Conservation (phyloP, 2,797 vertebrate genomes). For the Anguilla pacifica region DNA sequence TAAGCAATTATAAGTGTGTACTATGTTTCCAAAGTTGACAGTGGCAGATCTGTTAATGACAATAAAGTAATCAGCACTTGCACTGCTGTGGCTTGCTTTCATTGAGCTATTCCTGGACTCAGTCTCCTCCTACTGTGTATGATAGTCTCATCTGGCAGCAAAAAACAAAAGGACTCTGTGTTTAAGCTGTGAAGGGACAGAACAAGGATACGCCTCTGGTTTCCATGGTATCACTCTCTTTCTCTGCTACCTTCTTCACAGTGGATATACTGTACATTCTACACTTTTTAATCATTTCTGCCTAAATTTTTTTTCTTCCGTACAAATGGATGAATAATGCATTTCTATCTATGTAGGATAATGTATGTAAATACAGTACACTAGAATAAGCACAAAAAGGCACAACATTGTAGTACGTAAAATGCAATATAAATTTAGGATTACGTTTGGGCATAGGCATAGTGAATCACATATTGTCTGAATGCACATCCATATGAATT, state of each 20-base stretch:
- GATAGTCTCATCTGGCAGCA: slow-evolving; percentile 16
- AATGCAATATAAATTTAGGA: background rate
- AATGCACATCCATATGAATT: background rate
- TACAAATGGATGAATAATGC: background rate
- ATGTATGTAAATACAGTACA: background rate
- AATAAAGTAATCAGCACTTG: slow-evolving; percentile 24
- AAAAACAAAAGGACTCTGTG: slow-evolving; percentile 30
- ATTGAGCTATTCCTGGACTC: background rate
- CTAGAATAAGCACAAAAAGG: background rate
- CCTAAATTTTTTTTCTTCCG: background rate
- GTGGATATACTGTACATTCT: background rate
- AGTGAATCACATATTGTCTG: background rate
- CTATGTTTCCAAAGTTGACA: slow-evolving; percentile 38
- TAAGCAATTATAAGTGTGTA: slow-evolving; percentile 4
- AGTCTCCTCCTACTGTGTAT: slow-evolving; percentile 30
- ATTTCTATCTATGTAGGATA: background rate
- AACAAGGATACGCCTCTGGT: slow-evolving; percentile 5
- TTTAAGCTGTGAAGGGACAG: slow-evolving; percentile 13
- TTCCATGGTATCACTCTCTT: background rate
- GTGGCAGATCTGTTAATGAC: slow-evolving; percentile 31
- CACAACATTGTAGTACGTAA: background rate
- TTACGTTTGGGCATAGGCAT: background rate
- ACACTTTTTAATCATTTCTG: background rate
- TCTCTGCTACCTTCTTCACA: background rate
- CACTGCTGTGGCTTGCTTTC: slow-evolving; percentile 22